Evolutionary conservation across 2,888 invertebrate species (phyloP), one percentile per base, ranked within the genome.

Genomic region (Zaprionus bogoriensis): DNA sequence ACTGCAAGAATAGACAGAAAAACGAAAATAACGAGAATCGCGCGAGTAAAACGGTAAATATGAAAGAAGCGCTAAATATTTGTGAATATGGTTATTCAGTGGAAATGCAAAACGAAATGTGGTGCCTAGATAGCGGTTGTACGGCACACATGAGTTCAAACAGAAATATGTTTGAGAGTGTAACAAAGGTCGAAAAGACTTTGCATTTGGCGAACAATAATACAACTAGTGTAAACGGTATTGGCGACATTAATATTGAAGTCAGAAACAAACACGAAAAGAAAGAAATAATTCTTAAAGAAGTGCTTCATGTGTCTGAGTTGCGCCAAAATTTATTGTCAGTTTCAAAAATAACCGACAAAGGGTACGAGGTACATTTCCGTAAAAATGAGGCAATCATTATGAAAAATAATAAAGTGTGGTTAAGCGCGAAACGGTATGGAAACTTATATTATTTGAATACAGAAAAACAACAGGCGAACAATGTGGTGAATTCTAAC

Each of bases 141-240:
- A 48, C 32, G 4, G 47, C 46, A 19, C 14, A 45, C 9, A 45
- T n/a, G 19, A 25, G 25, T 14, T 39, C 46, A 39, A 39, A 25
- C 32, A 12, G 1, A 17, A 19, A 20, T 28, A n/a, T 25, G 4
- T 44, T 48, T 5, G 48, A 23, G 3, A 20, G 30, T 14, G 14
- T 47, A 3, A 4, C 7, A 20, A 28, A 38, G 7, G 14, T 23
- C 12, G 30, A 48, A 19, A 55, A 55, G 41, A 46, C 47, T 9
- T 27, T 55, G 27, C 28, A 55, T 25, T 55, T 55, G 20, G 55
- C 41, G 0, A 47, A 30, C 10, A 5, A 44, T 4, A 44, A 41
- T 22, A 51, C 28, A 2, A 10, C 14, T 10, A 17, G 4, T 2
- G 22, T 42, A n/a, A 32, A 14, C 14, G 51, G 41, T 7, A 12